A percentile compares a stretch with the other conserved stretches of the same genome.
These are phyloP conservation scores for Podabrus alpinus DNA, from an alignment of 2,888 invertebrate species.

Conservation along the genomic window DNA sequence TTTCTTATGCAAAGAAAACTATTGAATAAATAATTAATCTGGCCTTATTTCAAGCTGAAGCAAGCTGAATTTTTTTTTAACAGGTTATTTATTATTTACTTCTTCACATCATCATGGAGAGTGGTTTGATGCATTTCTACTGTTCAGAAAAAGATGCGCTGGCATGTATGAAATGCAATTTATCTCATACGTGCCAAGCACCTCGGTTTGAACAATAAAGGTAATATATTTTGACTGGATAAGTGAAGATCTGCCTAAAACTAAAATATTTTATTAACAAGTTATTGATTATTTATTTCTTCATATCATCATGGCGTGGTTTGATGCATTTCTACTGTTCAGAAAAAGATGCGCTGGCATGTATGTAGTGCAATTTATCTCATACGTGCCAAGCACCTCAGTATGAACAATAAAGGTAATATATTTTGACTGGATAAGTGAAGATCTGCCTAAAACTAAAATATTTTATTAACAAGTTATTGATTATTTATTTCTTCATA, in stretches of 20 bases:
- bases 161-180: not conserved
- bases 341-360: not conserved
- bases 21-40: not conserved
- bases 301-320: too few relatives aligned
- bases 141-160: not conserved
- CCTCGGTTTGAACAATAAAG: not conserved
- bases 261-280: too few relatives aligned
- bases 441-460: too few relatives aligned
- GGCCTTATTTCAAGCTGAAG: not conserved
- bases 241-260: too few relatives aligned
- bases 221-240: too few relatives aligned
- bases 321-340: not conserved
- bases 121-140: not conserved
- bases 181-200: not conserved
- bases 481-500: too few relatives aligned
- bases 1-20: not conserved
- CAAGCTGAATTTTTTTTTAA: too few relatives aligned
- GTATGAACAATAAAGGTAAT: not conserved
- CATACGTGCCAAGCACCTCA: not conserved
- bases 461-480: too few relatives aligned
- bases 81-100: too few relatives aligned
- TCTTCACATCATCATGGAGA: too few relatives aligned
- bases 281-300: too few relatives aligned
- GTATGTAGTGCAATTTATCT: not conserved
- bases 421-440: too few relatives aligned